A percentile compares a stretch with the other conserved stretches of the same genome.
These are phyloP conservation scores for Hydrozoanthus gracilis DNA, from an alignment of 92 coral and sea anemone species.

Conservation along the genomic window DNA sequence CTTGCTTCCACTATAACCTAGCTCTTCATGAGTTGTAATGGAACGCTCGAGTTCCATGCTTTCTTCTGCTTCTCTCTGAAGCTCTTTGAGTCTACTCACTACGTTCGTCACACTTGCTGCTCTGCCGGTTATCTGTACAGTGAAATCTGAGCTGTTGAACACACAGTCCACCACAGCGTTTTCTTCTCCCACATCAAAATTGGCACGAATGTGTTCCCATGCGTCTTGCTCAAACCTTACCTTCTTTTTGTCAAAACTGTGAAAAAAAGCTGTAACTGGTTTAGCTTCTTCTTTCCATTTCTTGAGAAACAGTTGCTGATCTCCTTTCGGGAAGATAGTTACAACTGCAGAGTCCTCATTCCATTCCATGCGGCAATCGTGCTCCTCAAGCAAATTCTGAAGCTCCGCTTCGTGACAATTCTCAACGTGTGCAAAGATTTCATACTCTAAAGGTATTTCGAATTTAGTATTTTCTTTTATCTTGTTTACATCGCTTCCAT, in stretches of 20 bases:
- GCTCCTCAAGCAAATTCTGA: slow-evolving; percentile 3
- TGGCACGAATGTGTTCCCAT: neutral
- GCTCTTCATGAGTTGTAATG: slow-evolving; percentile 1
- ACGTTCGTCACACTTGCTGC: slow-evolving; percentile 10
- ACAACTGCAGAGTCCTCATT: neutral
- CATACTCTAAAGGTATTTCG: slow-evolving; percentile 24
- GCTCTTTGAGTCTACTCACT: neutral
- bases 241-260: slow-evolving; percentile 4
- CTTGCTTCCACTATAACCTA: neutral
- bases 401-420: slow-evolving; percentile 24
- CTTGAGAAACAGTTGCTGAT: neutral
- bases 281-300: neutral
- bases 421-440: slow-evolving; percentile 14
- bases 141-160: neutral
- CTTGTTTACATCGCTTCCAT: slow-evolving; percentile 40
- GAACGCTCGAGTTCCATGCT: slow-evolving; percentile 35
- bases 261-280: neutral
- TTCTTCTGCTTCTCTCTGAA: slow-evolving; percentile 14
- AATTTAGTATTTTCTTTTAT: neutral
- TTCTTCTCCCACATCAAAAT: neutral
- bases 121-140: slow-evolving; percentile 45
- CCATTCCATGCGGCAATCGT: neutral
- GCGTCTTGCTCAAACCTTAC: slow-evolving; percentile 7
- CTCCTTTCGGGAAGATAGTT: slow-evolving; percentile 12
- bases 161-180: neutral